phyloP scores from a whole-genome alignment of 2,888 invertebrate species.

The Synanthedon andrenaeformis region DNA sequence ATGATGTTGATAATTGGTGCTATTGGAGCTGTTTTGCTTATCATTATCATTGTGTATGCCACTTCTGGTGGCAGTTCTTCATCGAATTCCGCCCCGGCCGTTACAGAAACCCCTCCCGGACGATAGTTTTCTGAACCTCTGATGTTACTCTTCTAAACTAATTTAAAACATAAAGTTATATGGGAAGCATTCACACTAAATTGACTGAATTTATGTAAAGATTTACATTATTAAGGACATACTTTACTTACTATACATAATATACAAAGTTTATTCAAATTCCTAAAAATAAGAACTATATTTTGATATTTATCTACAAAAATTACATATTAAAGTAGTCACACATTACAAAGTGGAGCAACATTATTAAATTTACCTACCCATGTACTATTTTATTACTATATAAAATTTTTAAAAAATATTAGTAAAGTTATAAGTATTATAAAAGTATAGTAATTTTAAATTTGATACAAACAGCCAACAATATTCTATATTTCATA shows the following conservation, averaged over 20 bases:
- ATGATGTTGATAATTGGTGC: slow-evolving; percentile 94
- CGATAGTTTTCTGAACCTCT: slow-evolving; percentile 26
- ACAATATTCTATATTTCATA: too few relatives aligned
- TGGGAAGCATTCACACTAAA: slow-evolving; percentile 21
- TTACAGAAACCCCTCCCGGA: slow-evolving; percentile 22
- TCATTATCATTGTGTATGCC: slow-evolving; percentile 81
- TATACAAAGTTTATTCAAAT: not conserved
- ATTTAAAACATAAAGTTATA: slow-evolving; percentile 6
- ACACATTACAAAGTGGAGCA: not conserved
- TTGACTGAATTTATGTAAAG: slow-evolving; percentile 19
- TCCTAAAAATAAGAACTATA: slow-evolving; percentile 1
- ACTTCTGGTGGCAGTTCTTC: slow-evolving; percentile 32
- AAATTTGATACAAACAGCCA: too few relatives aligned
- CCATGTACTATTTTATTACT: too few relatives aligned
- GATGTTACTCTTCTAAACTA: slow-evolving; percentile 5
- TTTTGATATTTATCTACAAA: slow-evolving; percentile 17
- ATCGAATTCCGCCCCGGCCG: slow-evolving; percentile 6
- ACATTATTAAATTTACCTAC: too few relatives aligned
- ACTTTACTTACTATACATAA: slow-evolving; percentile 17
- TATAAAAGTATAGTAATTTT: not conserved
- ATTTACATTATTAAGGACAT: slow-evolving; percentile 11
- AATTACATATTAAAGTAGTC: slow-evolving; percentile 1
- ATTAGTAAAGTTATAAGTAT: not conserved
- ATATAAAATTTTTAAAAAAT: too few relatives aligned
- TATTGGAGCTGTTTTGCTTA: slow-evolving; percentile 83